phyloP scores from a whole-genome alignment of 2,797 vertebrate genomes.

The Gorsachius magnificus region DNA sequence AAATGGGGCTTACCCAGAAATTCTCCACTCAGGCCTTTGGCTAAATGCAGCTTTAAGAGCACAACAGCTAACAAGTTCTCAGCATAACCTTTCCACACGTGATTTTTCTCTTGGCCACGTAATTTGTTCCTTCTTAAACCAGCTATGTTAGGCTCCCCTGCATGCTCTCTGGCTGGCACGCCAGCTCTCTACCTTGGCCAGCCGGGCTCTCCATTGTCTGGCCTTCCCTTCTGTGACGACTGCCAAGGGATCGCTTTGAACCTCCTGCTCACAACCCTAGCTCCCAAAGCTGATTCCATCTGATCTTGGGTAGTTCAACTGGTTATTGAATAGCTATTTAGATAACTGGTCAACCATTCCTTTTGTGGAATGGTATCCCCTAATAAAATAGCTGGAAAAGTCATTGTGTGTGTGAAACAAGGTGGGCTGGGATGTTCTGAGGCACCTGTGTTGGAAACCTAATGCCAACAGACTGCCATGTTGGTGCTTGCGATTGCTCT shows the following conservation, averaged over 20 bases:
- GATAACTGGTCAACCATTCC: background rate
- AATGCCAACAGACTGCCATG: background rate
- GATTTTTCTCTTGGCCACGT: background rate
- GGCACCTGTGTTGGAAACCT: background rate
- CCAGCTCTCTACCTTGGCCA: background rate
- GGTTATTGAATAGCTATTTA: background rate
- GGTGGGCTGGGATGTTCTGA: background rate
- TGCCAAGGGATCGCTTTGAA: background rate
- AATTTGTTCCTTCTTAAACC: background rate
- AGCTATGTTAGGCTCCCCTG: background rate
- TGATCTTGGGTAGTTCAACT: background rate
- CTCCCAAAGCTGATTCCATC: background rate
- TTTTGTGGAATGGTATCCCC: background rate
- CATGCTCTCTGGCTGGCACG: background rate
- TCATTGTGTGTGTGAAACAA: rapidly evolving
- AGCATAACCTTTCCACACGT: background rate
- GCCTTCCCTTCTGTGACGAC: rapidly evolving
- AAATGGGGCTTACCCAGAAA: background rate
- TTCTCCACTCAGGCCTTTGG: background rate
- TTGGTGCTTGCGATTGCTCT: background rate
- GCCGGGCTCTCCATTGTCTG: background rate
- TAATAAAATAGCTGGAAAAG: background rate
- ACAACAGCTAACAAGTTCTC: background rate
- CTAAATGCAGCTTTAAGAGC: background rate
- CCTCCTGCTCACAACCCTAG: background rate